Percentiles rank a stretch among this genome's conserved stretches.
These are phyloP conservation scores for Ophraella communa DNA, from an alignment of 2,888 invertebrate species.

Conservation along the genomic window DNA sequence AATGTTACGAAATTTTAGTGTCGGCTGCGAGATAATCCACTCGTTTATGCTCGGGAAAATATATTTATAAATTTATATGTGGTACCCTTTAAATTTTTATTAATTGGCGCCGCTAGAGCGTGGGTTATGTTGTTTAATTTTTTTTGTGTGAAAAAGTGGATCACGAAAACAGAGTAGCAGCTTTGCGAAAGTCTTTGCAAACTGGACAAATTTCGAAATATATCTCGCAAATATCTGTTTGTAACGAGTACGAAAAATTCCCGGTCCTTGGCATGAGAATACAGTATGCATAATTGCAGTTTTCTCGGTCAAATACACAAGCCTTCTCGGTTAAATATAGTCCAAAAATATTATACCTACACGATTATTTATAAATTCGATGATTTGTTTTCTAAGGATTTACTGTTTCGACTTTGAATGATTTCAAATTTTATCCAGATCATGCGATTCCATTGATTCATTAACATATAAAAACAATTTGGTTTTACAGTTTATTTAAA, in stretches of 20 bases:
- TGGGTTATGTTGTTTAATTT: slow-evolving; percentile 4
- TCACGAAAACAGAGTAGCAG: slow-evolving; percentile 9
- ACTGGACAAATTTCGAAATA: slow-evolving; percentile 24
- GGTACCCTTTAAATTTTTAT: background rate
- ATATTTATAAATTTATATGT: background rate
- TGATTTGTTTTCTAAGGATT: background rate
- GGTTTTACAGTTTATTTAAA: too few species aligned
- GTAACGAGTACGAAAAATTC: slow-evolving; percentile 33
- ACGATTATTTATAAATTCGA: slow-evolving; percentile 12
- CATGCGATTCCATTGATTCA: background rate
- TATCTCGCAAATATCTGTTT: slow-evolving; percentile 25
- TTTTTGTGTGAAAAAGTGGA: slow-evolving; percentile 11
- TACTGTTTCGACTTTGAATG: background rate
- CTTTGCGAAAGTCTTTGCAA: slow-evolving; percentile 11
- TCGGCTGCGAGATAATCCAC: background rate
- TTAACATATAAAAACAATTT: background rate
- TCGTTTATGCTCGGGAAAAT: background rate
- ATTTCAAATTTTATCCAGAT: background rate
- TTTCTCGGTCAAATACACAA: slow-evolving; percentile 34
- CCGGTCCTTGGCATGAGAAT: slow-evolving; percentile 33
- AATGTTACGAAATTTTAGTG: background rate
- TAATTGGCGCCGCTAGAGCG: background rate
- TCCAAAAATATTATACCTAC: slow-evolving; percentile 27
- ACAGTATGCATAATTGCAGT: slow-evolving; percentile 31
- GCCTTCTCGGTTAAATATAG: slow-evolving; percentile 30